Conservation (phyloP, 2,797 vertebrate genomes). For the Margarornis squamiger region DNA sequence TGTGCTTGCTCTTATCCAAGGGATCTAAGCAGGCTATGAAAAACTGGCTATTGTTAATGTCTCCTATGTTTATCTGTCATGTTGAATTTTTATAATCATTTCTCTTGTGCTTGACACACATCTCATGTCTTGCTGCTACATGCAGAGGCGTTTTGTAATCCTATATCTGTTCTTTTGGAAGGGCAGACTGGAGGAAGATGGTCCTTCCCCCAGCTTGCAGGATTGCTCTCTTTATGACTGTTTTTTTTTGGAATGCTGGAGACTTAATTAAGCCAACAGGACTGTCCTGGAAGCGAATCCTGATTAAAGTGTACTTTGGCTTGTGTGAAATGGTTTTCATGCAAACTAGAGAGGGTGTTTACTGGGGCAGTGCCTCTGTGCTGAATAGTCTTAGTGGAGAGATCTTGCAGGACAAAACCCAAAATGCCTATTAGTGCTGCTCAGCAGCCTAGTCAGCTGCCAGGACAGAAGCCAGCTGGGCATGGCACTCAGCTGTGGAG, state of each 20-base stretch:
- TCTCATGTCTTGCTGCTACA: slow-evolving; percentile 17
- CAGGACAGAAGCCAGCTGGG: not conserved
- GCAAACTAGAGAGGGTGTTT: not conserved
- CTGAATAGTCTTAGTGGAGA: not conserved
- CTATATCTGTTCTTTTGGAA: not conserved
- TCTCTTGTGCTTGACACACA: slow-evolving; percentile 49
- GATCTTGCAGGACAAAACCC: not conserved
- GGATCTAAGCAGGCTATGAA: slow-evolving; percentile 51
- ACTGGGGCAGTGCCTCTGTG: not conserved
- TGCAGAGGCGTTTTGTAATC: not conserved
- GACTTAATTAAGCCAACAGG: not conserved
- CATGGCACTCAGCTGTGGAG: accelerated
- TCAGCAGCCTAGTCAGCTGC: not conserved
- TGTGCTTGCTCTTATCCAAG: slow-evolving; percentile 34
- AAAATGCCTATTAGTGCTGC: not conserved
- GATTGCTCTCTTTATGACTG: not conserved
- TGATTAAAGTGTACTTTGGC: not conserved
- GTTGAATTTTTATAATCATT: slow-evolving; percentile 44
- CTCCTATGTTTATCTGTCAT: slow-evolving; percentile 35
- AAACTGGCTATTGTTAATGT: slow-evolving; percentile 52
- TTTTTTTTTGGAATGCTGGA: not conserved
- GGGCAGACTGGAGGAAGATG: not conserved
- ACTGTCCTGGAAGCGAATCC: not conserved
- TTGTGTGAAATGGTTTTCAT: not conserved
- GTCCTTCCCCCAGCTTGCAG: not conserved